A percentile compares a stretch with the other conserved stretches of the same genome.
phyloP scores from a whole-genome alignment of 1,140 invertebrate genomes.

The Drosophila bipectinata region DNA sequence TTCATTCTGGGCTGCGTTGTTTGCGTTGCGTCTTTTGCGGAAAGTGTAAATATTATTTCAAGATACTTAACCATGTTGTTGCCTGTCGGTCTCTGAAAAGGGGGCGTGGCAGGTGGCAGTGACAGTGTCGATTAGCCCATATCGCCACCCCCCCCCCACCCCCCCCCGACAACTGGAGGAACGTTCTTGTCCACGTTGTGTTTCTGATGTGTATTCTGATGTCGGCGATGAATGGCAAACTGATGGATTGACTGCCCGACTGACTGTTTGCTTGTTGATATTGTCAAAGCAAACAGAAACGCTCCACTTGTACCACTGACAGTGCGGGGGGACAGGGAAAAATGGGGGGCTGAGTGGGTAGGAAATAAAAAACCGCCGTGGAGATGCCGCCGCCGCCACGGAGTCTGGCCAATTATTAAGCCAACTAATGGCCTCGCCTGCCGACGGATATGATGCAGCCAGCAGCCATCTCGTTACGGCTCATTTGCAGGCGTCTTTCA shows the following conservation, averaged over 20 bases:
- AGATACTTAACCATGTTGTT: slow-evolving; percentile 75
- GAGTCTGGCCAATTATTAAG: slow-evolving; percentile 71
- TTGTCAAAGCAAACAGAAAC: slow-evolving; percentile 50
- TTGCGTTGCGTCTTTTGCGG: slow-evolving; percentile 71
- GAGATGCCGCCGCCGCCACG: slow-evolving; percentile 2
- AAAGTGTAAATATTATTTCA: slow-evolving; percentile 80
- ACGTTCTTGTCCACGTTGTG: slow-evolving; percentile 59
- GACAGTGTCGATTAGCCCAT: slow-evolving; percentile 57
- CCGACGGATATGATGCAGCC: slow-evolving; percentile 50
- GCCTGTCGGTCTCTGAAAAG: slow-evolving; percentile 18
- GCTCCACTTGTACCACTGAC: slow-evolving; percentile 52
- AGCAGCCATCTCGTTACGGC: slow-evolving; percentile 31
- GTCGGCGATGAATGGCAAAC: slow-evolving; percentile 73
- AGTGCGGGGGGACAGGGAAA: slow-evolving; percentile 2
- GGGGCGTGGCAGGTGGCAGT: not conserved
- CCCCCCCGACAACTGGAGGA: slow-evolving; percentile 7
- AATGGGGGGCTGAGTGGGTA: slow-evolving; percentile 1
- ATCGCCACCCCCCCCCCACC: too few species aligned
- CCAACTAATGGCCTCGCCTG: slow-evolving; percentile 65
- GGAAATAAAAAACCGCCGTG: slow-evolving; percentile 64
- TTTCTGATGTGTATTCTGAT: slow-evolving; percentile 76
- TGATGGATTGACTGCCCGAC: slow-evolving; percentile 59
- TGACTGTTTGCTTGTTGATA: slow-evolving; percentile 54
- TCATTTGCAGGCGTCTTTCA: slow-evolving; percentile 51
- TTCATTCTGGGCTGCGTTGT: slow-evolving; percentile 36